These are phyloP conservation scores for Notospermus geniculatus DNA, from an alignment of 1,140 invertebrate genomes.

Conservation along the genomic window DNA sequence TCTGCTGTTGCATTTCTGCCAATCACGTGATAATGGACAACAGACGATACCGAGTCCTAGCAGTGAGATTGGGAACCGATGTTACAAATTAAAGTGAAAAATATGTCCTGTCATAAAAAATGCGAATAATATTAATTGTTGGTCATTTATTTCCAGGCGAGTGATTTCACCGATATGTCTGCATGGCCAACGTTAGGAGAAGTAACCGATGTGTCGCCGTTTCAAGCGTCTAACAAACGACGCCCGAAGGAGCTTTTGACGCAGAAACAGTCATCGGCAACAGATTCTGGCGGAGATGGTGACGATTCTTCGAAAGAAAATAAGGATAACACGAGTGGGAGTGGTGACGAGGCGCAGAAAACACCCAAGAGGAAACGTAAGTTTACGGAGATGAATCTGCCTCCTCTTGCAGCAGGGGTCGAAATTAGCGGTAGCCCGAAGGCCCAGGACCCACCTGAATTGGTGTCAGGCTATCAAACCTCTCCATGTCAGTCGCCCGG, in stretches of 20 bases:
- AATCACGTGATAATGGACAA: too few relatives aligned
- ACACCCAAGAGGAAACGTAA: constrained; percentile 36
- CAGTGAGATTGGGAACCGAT: too few relatives aligned
- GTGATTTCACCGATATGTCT: constrained; percentile 5
- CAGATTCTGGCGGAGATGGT: constrained; percentile 27
- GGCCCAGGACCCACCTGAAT: too few relatives aligned
- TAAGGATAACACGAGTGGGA: constrained; percentile 37
- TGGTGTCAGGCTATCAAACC: too few relatives aligned
- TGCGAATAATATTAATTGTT: too few relatives aligned
- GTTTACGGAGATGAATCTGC: not conserved
- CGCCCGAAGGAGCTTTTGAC: not conserved
- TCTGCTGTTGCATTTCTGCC: too few relatives aligned
- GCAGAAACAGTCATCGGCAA: not conserved
- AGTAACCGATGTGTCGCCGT: constrained; percentile 2
- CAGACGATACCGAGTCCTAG: too few relatives aligned
- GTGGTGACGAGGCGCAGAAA: constrained; percentile 32
- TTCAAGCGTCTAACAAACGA: not conserved
- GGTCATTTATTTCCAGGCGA: not conserved
- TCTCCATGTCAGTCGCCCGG: too few relatives aligned
- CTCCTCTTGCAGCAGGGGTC: not conserved
- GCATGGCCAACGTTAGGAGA: constrained; percentile 4
- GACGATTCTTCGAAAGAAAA: constrained; percentile 54
- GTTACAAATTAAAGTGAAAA: too few relatives aligned
- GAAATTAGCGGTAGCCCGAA: too few relatives aligned
- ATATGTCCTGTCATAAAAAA: too few relatives aligned